Conservation (phyloP, 2,888 invertebrate genomes). For the Lutraria lutraria region DNA sequence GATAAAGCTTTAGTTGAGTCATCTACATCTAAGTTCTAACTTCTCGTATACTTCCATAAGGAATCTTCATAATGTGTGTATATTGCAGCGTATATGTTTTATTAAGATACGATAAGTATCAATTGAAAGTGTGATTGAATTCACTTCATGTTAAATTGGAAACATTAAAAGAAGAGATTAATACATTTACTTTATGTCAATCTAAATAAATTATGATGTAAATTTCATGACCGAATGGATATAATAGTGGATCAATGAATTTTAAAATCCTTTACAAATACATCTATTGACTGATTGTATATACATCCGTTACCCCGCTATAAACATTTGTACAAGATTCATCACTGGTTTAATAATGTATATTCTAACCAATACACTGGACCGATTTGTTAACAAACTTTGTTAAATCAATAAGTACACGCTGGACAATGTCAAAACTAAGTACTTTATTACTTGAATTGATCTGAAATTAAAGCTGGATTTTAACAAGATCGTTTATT, state of each 20-base stretch:
- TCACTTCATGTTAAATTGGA: neutral
- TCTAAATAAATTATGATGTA: neutral
- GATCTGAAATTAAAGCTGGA: neutral
- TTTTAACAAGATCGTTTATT: neutral
- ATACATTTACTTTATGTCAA: neutral
- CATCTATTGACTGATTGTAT: neutral
- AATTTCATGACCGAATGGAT: neutral
- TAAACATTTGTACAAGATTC: neutral
- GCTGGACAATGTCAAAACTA: neutral
- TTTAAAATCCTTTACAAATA: slow-evolving; percentile 2
- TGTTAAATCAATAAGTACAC: neutral
- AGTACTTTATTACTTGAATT: neutral
- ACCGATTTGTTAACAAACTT: neutral
- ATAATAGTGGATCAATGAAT: slow-evolving; percentile 1
- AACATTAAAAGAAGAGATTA: neutral
- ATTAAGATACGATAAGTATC: neutral
- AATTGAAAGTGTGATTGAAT: neutral
- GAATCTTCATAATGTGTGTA: too few relatives aligned
- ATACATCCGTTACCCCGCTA: neutral
- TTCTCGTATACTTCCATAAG: too few relatives aligned
- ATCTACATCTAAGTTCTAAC: too few relatives aligned
- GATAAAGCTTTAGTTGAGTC: too few relatives aligned
- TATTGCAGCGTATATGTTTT: too few relatives aligned
- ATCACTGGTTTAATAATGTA: neutral
- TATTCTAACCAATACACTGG: neutral